Percentiles rank a stretch among this genome's conserved stretches.
These are phyloP conservation scores for Nomada lathburiana DNA, from an alignment of 2,888 invertebrate species.

Conservation along the genomic window DNA sequence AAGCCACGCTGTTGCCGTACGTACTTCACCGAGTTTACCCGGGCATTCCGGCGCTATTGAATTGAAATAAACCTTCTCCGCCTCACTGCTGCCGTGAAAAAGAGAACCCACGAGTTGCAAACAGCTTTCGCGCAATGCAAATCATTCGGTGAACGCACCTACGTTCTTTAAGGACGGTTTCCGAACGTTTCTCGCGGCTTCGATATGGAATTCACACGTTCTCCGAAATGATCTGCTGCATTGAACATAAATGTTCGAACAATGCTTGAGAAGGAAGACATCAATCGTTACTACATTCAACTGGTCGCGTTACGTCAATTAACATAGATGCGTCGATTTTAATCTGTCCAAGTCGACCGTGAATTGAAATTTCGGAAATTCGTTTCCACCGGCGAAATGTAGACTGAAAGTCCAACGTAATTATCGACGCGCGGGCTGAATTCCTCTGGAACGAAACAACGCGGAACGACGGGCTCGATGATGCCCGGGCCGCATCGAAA, in stretches of 20 bases:
- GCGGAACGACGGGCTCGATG: constrained; percentile 10
- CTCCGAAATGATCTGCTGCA: neutral
- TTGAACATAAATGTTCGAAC: no score
- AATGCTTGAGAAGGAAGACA: no score
- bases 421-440: neutral
- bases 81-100: constrained; percentile 15
- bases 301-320: no score
- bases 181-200: constrained; percentile 6
- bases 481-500: constrained; percentile 33
- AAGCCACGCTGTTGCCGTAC: constrained; percentile 45
- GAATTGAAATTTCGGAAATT: neutral
- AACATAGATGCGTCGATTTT: neutral
- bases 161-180: neutral
- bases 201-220: constrained; percentile 1
- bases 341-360: no score
- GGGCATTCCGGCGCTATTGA: constrained; percentile 48
- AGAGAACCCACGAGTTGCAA: neutral
- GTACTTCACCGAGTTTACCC: constrained; percentile 51
- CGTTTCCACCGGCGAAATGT: neutral
- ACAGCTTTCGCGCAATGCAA: constrained; percentile 39
- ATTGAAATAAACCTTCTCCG: constrained; percentile 40
- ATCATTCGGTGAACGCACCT: constrained; percentile 10
- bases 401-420: neutral
- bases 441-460: neutral
- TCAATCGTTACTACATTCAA: no score